Evolutionary conservation across 2,113 vertebrate species (phyloP).

Genomic region (Thinocorus orbignyianus): DNA sequence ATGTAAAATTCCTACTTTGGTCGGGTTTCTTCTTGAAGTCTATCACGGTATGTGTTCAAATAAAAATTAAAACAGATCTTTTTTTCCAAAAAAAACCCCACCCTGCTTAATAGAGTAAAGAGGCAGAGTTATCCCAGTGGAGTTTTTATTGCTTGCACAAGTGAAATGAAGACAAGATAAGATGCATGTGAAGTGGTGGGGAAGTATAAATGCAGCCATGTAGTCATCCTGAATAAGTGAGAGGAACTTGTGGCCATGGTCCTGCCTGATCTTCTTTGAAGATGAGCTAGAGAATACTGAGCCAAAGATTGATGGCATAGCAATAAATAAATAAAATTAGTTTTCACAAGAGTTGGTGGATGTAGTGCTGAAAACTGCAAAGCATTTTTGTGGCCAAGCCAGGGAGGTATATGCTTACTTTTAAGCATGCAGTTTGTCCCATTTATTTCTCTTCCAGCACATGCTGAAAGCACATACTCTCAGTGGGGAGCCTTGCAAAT

Average conservation of each 20-base stretch:
- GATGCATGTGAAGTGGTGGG: background rate
- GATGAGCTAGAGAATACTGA: background rate
- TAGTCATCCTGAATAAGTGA: background rate
- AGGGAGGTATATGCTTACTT: background rate
- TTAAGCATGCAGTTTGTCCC: background rate
- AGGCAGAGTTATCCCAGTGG: background rate
- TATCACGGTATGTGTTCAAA: background rate
- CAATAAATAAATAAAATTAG: background rate
- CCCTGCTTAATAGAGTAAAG: background rate
- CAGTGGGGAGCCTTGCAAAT: background rate
- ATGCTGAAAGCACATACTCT: background rate
- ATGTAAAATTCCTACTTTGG: background rate
- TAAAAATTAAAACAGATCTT: background rate
- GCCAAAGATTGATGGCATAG: background rate
- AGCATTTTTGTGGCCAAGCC: background rate
- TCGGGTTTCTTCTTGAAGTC: background rate
- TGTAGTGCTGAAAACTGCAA: background rate
- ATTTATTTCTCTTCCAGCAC: constrained; percentile 6
- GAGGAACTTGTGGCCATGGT: background rate
- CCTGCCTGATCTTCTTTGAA: background rate
- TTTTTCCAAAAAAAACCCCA: fast-evolving
- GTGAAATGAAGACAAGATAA: background rate
- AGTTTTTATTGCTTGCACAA: background rate
- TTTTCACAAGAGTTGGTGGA: background rate
- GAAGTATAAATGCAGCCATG: background rate